A percentile compares a stretch with the other conserved stretches of the same genome.
Conservation (phyloP, 1,140 invertebrate genomes). For the Bombus picipes region DNA sequence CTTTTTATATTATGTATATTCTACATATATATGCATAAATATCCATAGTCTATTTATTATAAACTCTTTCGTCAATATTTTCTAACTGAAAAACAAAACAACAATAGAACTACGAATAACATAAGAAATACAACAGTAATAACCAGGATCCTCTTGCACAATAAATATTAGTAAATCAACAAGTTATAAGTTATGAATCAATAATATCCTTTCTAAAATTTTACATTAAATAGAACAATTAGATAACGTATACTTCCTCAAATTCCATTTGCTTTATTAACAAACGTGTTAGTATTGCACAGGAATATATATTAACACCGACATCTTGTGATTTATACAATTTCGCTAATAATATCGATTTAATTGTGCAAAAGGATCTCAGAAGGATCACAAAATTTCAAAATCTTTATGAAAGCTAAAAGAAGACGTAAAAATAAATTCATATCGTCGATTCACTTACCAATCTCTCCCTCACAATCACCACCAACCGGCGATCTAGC, state of each 20-base stretch:
- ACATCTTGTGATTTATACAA: background rate
- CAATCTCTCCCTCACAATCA: background rate
- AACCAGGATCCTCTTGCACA: background rate
- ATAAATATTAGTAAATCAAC: background rate
- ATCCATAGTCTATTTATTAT: background rate
- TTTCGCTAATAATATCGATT: background rate
- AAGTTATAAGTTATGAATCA: background rate
- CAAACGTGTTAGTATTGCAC: too few species aligned
- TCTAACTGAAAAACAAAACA: background rate
- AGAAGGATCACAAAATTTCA: background rate
- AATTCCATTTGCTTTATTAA: too few species aligned
- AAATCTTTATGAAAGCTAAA: background rate
- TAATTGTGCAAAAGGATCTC: background rate
- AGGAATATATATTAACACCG: too few species aligned
- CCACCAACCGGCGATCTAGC: background rate
- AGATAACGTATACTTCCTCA: too few species aligned
- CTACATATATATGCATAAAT: background rate
- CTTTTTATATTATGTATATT: background rate
- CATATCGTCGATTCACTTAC: background rate
- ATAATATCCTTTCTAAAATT: background rate
- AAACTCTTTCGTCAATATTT: background rate
- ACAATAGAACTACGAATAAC: background rate
- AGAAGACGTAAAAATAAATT: background rate
- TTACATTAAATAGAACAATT: background rate
- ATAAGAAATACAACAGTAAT: background rate